phyloP scores from a whole-genome alignment of 2,113 vertebrate genomes.

The Abramis brama region DNA sequence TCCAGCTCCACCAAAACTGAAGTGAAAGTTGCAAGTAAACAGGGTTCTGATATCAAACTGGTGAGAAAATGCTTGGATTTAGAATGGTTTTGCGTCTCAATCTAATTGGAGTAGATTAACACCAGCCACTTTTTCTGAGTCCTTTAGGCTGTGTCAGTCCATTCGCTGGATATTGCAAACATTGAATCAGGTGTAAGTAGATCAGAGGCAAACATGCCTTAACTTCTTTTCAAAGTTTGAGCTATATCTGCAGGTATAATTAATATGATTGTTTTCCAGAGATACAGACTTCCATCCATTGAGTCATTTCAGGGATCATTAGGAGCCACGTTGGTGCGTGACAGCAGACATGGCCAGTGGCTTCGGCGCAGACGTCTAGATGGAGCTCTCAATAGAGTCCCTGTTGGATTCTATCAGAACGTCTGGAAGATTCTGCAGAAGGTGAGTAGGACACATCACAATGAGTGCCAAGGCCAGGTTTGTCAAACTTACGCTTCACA shows the following conservation, averaged over 20 bases:
- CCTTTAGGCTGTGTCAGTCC: slow-evolving; percentile 52
- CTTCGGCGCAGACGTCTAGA: slow-evolving; percentile 90
- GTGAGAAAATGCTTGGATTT: neutral
- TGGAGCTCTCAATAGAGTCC: slow-evolving; percentile 92
- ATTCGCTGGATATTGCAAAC: slow-evolving; percentile 55
- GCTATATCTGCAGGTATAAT: neutral
- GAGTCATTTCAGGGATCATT: slow-evolving; percentile 70
- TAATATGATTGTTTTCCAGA: slow-evolving; percentile 58
- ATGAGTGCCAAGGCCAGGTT: neutral
- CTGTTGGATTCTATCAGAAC: slow-evolving; percentile 94
- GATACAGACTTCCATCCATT: slow-evolving; percentile 69
- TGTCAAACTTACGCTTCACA: neutral
- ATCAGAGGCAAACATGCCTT: neutral
- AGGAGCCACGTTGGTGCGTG: slow-evolving; percentile 61
- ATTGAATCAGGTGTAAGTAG: slow-evolving; percentile 58
- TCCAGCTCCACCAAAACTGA: slow-evolving; percentile 41
- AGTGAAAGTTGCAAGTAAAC: slow-evolving; percentile 80
- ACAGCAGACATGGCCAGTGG: slow-evolving; percentile 92
- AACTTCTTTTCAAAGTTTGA: neutral
- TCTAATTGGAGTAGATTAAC: neutral
- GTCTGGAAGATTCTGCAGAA: slow-evolving; percentile 97
- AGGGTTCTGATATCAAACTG: slow-evolving; percentile 88
- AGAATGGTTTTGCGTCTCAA: neutral
- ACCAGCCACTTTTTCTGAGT: neutral
- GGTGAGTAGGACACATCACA: slow-evolving; percentile 68